Evolutionary conservation across 2,113 vertebrate species (phyloP).

Genomic region (Empidonax alnorum): DNA sequence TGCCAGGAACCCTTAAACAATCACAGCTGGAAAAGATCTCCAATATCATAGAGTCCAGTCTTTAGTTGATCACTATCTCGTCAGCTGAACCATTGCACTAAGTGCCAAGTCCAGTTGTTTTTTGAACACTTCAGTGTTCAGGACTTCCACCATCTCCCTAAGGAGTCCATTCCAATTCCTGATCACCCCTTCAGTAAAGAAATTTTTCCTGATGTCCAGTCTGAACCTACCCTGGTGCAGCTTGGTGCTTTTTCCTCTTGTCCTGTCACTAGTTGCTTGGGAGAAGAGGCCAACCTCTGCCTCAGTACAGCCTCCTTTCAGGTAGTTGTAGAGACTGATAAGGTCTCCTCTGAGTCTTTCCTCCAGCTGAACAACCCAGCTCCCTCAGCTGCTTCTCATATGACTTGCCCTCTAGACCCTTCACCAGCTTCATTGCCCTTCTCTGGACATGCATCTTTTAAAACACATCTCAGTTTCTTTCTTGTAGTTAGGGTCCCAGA

Average conservation of each 20-base stretch:
- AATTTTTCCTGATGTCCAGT: neutral
- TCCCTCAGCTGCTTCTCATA: neutral
- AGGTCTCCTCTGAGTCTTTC: neutral
- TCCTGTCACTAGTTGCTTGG: rapidly evolving
- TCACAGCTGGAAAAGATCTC: neutral
- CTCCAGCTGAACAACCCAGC: neutral
- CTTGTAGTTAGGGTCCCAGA: neutral
- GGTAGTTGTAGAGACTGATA: neutral
- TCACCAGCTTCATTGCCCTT: rapidly evolving
- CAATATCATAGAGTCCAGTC: neutral
- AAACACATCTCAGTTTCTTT: neutral
- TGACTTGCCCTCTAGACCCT: neutral
- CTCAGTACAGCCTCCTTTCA: neutral
- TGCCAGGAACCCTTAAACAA: neutral
- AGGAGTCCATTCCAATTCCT: neutral
- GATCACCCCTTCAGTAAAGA: neutral
- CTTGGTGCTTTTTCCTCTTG: neutral
- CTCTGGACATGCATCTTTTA: neutral
- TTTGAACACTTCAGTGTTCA: neutral
- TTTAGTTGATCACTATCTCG: neutral
- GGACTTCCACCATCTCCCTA: neutral
- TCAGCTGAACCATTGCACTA: neutral
- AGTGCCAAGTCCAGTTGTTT: neutral
- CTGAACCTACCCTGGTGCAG: neutral
- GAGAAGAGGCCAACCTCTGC: rapidly evolving